These are phyloP conservation scores for Gadus macrocephalus DNA, from an alignment of 2,113 vertebrate genomes.

Conservation along the genomic window DNA sequence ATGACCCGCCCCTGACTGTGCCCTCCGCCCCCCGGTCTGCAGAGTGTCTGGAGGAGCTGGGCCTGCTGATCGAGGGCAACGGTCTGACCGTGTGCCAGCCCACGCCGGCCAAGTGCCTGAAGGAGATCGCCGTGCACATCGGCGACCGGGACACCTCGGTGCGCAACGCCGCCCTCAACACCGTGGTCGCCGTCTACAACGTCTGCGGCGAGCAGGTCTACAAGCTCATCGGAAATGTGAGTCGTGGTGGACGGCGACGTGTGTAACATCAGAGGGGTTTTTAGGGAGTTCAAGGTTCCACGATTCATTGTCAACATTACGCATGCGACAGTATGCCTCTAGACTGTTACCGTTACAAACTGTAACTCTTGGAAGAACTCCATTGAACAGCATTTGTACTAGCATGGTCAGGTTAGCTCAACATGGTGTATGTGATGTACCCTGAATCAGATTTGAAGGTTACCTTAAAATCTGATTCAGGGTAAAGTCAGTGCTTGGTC, in stretches of 20 bases:
- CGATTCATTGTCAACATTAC: too few relatives aligned
- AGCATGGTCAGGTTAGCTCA: too few relatives aligned
- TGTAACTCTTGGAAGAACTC: too few relatives aligned
- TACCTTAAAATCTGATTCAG: too few relatives aligned
- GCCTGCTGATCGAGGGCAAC: slow-evolving; percentile 89
- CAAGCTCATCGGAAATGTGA: slow-evolving; percentile 97
- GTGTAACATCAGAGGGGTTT: too few relatives aligned
- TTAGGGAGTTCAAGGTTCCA: too few relatives aligned
- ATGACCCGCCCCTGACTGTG: background rate
- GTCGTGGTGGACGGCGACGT: slow-evolving; percentile 29
- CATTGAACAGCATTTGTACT: too few relatives aligned
- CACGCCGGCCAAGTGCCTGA: slow-evolving; percentile 90
- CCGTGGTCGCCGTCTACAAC: slow-evolving; percentile 92
- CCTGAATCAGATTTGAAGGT: too few relatives aligned
- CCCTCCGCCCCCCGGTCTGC: slow-evolving; percentile 12
- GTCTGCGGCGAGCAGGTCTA: slow-evolving; percentile 94
- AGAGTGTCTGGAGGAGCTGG: slow-evolving; percentile 97
- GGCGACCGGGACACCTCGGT: slow-evolving; percentile 94
- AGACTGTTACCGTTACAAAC: too few relatives aligned
- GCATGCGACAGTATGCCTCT: too few relatives aligned
- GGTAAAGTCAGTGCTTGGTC: too few relatives aligned
- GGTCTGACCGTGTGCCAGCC: slow-evolving; percentile 98
- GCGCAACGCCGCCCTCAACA: slow-evolving; percentile 95
- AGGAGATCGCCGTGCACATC: slow-evolving; percentile 94
- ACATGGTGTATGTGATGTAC: too few relatives aligned